Evolutionary conservation across 1,140 invertebrate genomes (phyloP), one percentile per base, ranked within the genome.

Genomic region (Grapholita molesta): DNA sequence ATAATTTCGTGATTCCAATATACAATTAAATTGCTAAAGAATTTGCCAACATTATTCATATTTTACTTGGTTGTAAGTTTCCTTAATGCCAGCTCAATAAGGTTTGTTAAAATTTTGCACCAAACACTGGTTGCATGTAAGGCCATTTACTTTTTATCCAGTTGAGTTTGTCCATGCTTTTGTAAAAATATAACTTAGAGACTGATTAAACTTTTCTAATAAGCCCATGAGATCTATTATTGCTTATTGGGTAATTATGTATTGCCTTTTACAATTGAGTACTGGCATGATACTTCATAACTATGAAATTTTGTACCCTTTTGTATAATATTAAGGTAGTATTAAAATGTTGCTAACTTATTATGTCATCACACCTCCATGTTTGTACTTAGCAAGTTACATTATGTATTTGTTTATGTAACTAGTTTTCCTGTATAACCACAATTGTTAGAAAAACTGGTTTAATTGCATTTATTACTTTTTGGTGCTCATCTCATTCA

Each of bases 281-380:
- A 15, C 4, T 25, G 3, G 53, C 23, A 12, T 57, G 53, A 2
- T 28, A 28, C 5, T 57, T n/a, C 12, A n/a, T 52, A 52, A 15
- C 12, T 21, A 55, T 11, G 25, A 11, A 25, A 28, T 25, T 28
- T 55, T 55, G 53, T 55, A 55, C 53, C n/a, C 21, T 55, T 55
- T 35, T 33, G 15, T 52, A 55, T 55, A 25, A 24, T 24, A 61
- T 9, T 25, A 25, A 32, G n/a, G 4, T 61, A 28, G 25, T 32
- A 11, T 61, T 57, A 30, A n/a, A 61, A 25, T 28, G 12, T 33
- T 38, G 21, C 64, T 66, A 66, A 66, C 64, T 38, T 66, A 65
- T 65, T 65, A 38, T 66, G 64, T 66, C 32, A 38, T 38, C 18
- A 61, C 25, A 61, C 55, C 25, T 61, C 55, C 55, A 61, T 57